These are phyloP conservation scores for Syngnathoides biaculeatus DNA, from an alignment of 2,113 vertebrate species.

Conservation along the genomic window DNA sequence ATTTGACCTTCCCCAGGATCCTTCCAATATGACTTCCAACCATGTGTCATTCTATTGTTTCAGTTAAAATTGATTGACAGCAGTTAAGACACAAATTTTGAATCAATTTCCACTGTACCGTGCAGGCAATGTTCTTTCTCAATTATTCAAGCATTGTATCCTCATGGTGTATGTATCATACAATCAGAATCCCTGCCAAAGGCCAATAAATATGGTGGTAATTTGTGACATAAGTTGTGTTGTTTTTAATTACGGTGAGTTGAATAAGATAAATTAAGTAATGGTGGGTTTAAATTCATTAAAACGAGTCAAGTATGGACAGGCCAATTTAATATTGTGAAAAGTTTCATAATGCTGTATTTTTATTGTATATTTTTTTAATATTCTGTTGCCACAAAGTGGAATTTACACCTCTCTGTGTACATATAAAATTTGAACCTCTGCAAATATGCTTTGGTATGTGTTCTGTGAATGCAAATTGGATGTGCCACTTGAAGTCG, in stretches of 20 bases:
- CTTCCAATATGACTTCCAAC: not conserved
- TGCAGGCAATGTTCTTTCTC: not conserved
- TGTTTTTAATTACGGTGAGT: not conserved
- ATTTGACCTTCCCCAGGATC: not conserved
- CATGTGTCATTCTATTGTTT: not conserved
- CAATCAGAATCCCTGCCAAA: too few relatives aligned
- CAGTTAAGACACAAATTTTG: not conserved
- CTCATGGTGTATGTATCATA: not conserved
- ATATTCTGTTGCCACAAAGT: not conserved
- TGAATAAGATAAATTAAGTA: not conserved
- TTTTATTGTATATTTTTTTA: not conserved
- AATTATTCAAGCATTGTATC: not conserved
- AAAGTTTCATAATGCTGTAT: too few relatives aligned
- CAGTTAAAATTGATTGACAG: not conserved
- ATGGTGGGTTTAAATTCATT: too few relatives aligned
- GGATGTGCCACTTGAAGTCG: too few relatives aligned
- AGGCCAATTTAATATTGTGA: too few relatives aligned
- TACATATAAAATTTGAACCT: not conserved
- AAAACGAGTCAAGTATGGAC: too few relatives aligned
- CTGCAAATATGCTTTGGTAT: too few relatives aligned
- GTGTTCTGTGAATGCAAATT: too few relatives aligned
- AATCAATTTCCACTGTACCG: conserved; percentile 1
- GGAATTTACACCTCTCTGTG: too few relatives aligned
- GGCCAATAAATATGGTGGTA: not conserved
- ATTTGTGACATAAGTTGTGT: not conserved